Evolutionary conservation across 2,113 vertebrate species (phyloP).

Genomic region (Scytalopus superciliaris): DNA sequence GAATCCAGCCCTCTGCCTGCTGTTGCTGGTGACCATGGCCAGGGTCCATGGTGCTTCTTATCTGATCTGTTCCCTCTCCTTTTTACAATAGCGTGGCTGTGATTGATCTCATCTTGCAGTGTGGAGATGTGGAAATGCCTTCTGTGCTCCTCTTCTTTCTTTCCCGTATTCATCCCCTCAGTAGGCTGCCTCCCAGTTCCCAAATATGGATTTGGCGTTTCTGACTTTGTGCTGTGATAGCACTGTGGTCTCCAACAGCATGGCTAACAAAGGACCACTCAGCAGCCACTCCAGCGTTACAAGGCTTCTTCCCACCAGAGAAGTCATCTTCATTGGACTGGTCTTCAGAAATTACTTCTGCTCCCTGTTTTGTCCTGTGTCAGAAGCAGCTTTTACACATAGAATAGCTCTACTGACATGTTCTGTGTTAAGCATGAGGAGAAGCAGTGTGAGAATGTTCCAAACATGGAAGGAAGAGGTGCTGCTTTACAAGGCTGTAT

Average conservation of each 20-base stretch:
- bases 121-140: neutral
- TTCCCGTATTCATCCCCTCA: neutral
- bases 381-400: neutral
- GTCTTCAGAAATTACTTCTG: neutral
- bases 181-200: neutral
- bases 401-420: neutral
- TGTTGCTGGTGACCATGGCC: accelerated
- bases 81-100: neutral
- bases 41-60: accelerated
- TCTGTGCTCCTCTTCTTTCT: neutral
- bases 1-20: neutral
- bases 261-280: neutral
- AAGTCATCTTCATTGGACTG: neutral
- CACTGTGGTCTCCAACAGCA: accelerated
- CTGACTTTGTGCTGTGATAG: neutral
- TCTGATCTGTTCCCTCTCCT: neutral
- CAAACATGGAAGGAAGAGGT: neutral
- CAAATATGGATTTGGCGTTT: neutral
- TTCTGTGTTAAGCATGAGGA: neutral
- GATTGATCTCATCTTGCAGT: neutral
- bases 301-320: neutral
- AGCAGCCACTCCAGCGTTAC: neutral
- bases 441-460: neutral
- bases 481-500: neutral
- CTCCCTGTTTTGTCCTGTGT: neutral